Percentiles rank a stretch among this genome's conserved stretches.
Conservation (phyloP, 2,888 invertebrate genomes). For the Eristalinus aeneus region DNA sequence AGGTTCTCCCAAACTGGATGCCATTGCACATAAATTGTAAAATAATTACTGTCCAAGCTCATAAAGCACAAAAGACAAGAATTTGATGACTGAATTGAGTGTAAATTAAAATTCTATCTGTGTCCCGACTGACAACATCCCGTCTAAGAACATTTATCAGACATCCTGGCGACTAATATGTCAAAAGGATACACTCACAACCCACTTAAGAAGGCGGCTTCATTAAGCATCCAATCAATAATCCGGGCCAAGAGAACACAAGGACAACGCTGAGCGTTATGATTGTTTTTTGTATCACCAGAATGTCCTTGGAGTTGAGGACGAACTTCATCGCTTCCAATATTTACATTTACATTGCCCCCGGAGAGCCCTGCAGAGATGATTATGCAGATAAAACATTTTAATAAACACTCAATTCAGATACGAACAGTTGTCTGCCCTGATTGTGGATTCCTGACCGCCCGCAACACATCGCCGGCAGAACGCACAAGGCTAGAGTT, state of each 20-base stretch:
- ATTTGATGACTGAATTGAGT: too few relatives aligned
- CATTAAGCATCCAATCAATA: not conserved
- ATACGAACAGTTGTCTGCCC: not conserved
- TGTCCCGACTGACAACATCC: too few relatives aligned
- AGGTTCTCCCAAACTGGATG: too few relatives aligned
- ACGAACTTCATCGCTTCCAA: not conserved
- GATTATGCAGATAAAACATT: not conserved
- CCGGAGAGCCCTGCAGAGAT: not conserved
- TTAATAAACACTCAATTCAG: not conserved
- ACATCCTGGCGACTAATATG: not conserved
- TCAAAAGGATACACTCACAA: not conserved
- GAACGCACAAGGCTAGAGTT: not conserved
- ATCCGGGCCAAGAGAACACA: not conserved
- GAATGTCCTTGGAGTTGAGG: not conserved
- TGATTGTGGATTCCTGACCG: not conserved
- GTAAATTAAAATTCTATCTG: too few relatives aligned
- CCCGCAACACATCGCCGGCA: not conserved
- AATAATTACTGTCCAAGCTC: too few relatives aligned
- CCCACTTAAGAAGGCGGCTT: not conserved
- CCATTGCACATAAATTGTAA: too few relatives aligned
- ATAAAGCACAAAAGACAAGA: too few relatives aligned
- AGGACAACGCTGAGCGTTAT: not conserved
- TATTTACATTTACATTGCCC: not conserved
- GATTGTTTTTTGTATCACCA: not conserved
- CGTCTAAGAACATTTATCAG: not conserved